Percentiles rank a stretch among this genome's conserved stretches.
phyloP scores from a whole-genome alignment of 2,888 invertebrate genomes.

The Eurois occulta region DNA sequence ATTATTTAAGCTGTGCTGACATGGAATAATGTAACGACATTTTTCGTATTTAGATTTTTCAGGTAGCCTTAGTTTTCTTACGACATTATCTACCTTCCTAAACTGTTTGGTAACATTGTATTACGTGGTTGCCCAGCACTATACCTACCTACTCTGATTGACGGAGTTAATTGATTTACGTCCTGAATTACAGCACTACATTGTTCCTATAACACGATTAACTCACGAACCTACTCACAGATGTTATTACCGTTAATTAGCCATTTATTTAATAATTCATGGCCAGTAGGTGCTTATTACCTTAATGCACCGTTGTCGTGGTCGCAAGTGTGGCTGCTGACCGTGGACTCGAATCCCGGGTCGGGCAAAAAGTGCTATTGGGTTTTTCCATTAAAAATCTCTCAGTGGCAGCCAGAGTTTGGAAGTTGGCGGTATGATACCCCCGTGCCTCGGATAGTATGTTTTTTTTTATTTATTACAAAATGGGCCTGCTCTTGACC shows the following conservation, averaged over 20 bases:
- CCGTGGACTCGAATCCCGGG: not conserved
- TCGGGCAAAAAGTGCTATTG: no score
- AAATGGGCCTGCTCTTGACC: no score
- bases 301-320: not conserved
- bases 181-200: constrained; percentile 36
- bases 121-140: not conserved
- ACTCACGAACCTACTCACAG: not conserved
- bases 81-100: not conserved
- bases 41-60: not conserved
- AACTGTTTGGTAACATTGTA: not conserved
- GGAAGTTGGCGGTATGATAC: not conserved
- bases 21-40: not conserved
- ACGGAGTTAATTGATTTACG: constrained; percentile 44
- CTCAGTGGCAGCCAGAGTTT: not conserved
- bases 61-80: not conserved
- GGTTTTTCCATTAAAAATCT: not conserved
- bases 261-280: constrained; percentile 8
- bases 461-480: no score
- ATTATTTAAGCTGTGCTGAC: not conserved
- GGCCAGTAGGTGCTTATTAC: not conserved
- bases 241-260: constrained; percentile 19
- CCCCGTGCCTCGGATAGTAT: not conserved
- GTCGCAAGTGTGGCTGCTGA: not conserved
- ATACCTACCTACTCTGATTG: not conserved
- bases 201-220: constrained; percentile 6